Base-by-base conservation (phyloP, 2,888 invertebrate genomes). In the Rotaria magnacalcarata region DNA sequence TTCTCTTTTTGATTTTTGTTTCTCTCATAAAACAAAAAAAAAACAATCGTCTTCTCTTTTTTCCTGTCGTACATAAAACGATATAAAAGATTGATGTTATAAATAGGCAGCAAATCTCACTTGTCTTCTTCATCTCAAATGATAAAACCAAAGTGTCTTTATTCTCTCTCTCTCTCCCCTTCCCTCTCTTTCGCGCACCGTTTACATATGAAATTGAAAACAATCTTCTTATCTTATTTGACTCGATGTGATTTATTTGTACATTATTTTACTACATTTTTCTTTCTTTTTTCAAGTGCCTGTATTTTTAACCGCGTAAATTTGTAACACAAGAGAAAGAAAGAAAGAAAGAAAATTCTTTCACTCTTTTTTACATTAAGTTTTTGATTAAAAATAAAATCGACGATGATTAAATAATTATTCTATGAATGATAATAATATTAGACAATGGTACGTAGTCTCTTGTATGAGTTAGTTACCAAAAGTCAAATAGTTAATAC, bases 171-270 rank as follows among this genome's bases (percentile, higher is more conserved):
- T 54, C 21, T 10, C 14, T n/a, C n/a, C n/a, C n/a, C n/a, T n/a
- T 54, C 54, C 1, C 21, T 54, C 21, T 54, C 54, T 54, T 54
- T 54, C 21, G 54, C 54, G 67, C n/a, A 67, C 27, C 67, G 27
- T 67, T 27, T 67, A 67, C 67, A 34, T 67, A 67, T 67, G 41
- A 34, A 67, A 67, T 67, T 67, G 34, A 67, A 67, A 67, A 27
- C 27, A 27, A 67, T 67, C 67, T 27, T 67, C 67, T 67, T 67
- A 67, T 67, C 67, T 67, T 67, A 67, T 67, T 67, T 67, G 67
- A 52, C 52, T 52, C 52, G 52, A 52, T 52, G 52, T 52, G 52
- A 54, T 54, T 54, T 54, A 21, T 54, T 54, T 21, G 54, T 54
- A 52, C 52, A 52, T 52, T 52, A 52, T 14, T 52, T 8, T 0